Percentiles rank a stretch among this genome's conserved stretches.
Conservation (phyloP, 2,797 vertebrate species). For the Anguilla marmorata region DNA sequence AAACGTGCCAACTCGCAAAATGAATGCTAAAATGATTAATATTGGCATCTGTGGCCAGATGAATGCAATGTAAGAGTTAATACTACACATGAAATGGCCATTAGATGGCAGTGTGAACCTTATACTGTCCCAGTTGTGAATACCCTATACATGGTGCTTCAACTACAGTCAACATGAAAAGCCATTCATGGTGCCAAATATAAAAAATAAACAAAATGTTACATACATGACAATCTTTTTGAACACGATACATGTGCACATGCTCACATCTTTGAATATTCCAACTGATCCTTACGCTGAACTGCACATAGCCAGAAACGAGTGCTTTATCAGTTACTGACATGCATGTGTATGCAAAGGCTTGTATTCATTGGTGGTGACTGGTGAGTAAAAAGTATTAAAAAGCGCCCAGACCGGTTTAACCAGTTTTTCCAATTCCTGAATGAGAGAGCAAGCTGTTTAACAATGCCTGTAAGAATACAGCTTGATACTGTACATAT, state of each 20-base stretch:
- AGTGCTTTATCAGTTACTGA: not conserved
- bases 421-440: conserved; percentile 44
- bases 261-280: not conserved
- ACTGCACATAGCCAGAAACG: not conserved
- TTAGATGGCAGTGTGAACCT: not conserved
- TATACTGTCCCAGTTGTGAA: no score
- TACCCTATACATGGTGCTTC: not conserved
- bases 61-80: not conserved
- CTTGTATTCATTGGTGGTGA: not conserved
- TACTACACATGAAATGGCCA: not conserved
- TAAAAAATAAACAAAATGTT: no score
- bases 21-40: not conserved
- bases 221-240: no score
- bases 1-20: no score
- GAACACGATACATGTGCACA: not conserved
- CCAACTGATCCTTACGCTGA: not conserved
- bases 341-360: not conserved
- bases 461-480: not conserved
- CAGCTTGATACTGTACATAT: not conserved
- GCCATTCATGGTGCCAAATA: not conserved
- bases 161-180: not conserved
- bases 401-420: conserved; percentile 53
- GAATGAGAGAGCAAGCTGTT: not conserved
- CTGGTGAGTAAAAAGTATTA: not conserved
- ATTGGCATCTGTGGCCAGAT: not conserved